Base-by-base conservation (phyloP, 2,113 vertebrate genomes). In the Desmodus rotundus region DNA sequence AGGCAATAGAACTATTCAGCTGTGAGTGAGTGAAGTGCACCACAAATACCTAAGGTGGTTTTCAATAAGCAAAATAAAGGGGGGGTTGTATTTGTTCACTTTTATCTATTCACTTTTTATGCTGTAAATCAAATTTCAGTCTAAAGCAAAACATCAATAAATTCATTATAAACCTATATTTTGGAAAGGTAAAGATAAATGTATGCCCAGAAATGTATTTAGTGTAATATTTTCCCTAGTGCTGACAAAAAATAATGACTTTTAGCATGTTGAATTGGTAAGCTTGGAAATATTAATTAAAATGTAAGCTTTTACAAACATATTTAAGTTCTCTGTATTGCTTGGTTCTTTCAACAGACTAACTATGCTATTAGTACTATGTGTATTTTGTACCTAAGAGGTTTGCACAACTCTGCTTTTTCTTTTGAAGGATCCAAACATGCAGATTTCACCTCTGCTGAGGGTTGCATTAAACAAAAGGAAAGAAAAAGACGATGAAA, bases 61-160 rank as follows among this genome's bases (percentile, higher is more conserved):
- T 97, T 95, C 80, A 95, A 92, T 94, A 82, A 94, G 72, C 80
- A 92, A 88, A 93, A 93, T 95, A 88, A 93, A 91, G 61, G 36
- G 84, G 16, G 67, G 82, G 91, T 94, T 92, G 5, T 83, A 68
- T 92, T 91, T 94, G 61, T 87, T 95, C 56, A 67, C 58, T 93
- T 85, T 68, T 61, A 68, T 87, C 38, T 96, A 89, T 81, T 97
- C 47, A 22, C 12, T 88, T 97, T 93, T 89, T 89, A 43, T 88
- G 68, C 65, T 50, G 15, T 15, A 67, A 28, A 89, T 41, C 63
- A 95, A 80, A 92, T 70, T 77, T 80, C 68, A 83, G 4, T 92
- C 72, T 72, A 54, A 87, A 95, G 67, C 12, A 93, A 83, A 97
- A 78, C 4, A 70, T 81, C 65, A 88, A 13, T 85, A 88, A 92